Conservation (phyloP, 2,888 invertebrate genomes). For the Creontiades dilutus region DNA sequence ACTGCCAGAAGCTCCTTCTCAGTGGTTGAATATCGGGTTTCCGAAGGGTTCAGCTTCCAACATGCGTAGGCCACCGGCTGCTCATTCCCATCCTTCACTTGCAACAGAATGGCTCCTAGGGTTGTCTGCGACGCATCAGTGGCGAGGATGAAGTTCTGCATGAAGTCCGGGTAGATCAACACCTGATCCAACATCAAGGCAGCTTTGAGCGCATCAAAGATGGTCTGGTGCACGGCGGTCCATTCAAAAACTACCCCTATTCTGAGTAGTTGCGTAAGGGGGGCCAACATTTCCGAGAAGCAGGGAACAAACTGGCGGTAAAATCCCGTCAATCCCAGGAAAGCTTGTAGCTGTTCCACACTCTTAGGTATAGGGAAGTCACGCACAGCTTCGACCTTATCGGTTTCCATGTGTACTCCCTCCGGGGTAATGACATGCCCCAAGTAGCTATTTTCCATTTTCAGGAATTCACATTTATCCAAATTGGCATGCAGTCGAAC, state of each 20-base stretch:
- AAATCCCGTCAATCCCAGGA: constrained; percentile 78
- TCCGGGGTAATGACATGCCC: constrained; percentile 18
- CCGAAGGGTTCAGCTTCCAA: no score
- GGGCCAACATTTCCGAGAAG: constrained; percentile 76
- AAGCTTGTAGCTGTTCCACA: constrained; percentile 75
- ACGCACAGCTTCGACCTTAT: constrained; percentile 42
- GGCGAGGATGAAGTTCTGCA: constrained; percentile 71
- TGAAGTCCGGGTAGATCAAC: constrained; percentile 75
- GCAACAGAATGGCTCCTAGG: no score
- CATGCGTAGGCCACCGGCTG: no score
- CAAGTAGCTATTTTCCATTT: no score
- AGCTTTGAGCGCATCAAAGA: constrained; percentile 73
- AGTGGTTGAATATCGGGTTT: no score
- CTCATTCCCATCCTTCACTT: no score
- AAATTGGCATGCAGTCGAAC: constrained; percentile 17
- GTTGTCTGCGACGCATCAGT: constrained; percentile 66
- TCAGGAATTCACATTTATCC: constrained; percentile 54
- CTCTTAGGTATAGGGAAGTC: constrained; percentile 15
- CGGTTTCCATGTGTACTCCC: constrained; percentile 58
- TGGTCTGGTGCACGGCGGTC: constrained; percentile 69
- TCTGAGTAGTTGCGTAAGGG: constrained; percentile 72
- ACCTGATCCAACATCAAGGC: constrained; percentile 76
- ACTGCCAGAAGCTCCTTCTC: no score
- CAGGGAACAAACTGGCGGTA: constrained; percentile 78
- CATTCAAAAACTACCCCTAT: constrained; percentile 75